Evolutionary conservation across 2,888 invertebrate genomes (phyloP).

Genomic region (Hirtodrosophila confusa): DNA sequence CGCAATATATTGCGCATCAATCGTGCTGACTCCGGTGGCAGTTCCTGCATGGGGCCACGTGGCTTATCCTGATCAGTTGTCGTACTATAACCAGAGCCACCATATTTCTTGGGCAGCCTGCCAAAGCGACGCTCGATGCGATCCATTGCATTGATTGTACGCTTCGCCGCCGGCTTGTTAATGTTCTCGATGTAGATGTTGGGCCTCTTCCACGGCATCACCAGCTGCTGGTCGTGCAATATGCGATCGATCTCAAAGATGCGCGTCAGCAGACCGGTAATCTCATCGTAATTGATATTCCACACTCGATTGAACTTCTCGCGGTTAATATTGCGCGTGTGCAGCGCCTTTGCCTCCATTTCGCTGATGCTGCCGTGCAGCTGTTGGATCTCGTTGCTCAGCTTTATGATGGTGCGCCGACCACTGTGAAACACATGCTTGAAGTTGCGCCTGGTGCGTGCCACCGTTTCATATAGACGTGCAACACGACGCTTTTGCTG

Average conservation of each 20-base stretch:
- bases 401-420: constrained; percentile 87
- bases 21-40: constrained; percentile 62
- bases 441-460: constrained; percentile 87
- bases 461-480: constrained; percentile 90
- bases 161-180: constrained; percentile 42
- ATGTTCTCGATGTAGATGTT: constrained; percentile 64
- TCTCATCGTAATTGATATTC: constrained; percentile 86
- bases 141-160: constrained; percentile 35
- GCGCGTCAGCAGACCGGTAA: constrained; percentile 85
- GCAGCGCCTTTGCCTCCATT: constrained; percentile 88
- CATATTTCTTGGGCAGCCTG: constrained; percentile 43
- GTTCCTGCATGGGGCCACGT: constrained; percentile 36
- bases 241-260: constrained; percentile 86
- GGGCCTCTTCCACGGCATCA: constrained; percentile 86
- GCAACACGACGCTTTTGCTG: constrained; percentile 91
- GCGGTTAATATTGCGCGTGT: constrained; percentile 85
- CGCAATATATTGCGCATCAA: constrained; percentile 87
- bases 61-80: constrained; percentile 10
- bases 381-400: constrained; percentile 88
- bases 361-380: constrained; percentile 88
- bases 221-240: constrained; percentile 87
- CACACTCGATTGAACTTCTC: constrained; percentile 85
- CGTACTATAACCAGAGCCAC: constrained; percentile 17
- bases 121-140: constrained; percentile 49
- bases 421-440: constrained; percentile 88